Base-by-base conservation (phyloP, 2,797 vertebrate genomes). In the Leptoclinus maculatus region DNA sequence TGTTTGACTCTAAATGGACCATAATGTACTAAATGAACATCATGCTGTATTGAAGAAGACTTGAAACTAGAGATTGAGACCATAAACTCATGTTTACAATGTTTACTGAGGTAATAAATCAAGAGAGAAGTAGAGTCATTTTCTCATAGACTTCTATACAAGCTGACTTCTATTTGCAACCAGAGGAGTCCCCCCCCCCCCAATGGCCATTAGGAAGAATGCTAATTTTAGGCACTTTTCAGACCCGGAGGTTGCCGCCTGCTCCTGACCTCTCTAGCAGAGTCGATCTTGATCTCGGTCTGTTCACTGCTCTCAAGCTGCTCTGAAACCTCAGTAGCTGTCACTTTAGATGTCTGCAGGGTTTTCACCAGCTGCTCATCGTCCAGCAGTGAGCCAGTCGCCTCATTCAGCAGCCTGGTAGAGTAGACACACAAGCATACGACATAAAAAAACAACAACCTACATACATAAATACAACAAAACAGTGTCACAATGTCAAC, bases 311-410 rank as follows among this genome's bases (percentile, higher is more conserved):
- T 96, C 90, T 96, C 95, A 88, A 98, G 94, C 78, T 97, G 96
- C 86, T 32, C 54, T 0, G 96, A 94, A 67, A 97, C 96, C 85
- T 97, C 94, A 0, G 76, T 94, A 86, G 97, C 92, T 0, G 96
- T 97, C 58, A 95, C 29, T 90, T 97, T 97, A 59, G 97, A 97
- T 3, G 95, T 95, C 86, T 96, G 96, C 56, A 98, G 92, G 2
- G 96, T 96, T 91, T 97, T 97, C 71, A 97, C 96, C 68, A 98
- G 94, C 91, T 97, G 96, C 49, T 95, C 95, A 0, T 98, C 96
- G 0, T 98, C 97, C 65, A 98, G 89, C 58, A 98, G 92, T 2
- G 97, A 97, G 43, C 97, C 97, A 0, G 95, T 96, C 0, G 96
- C 94, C 86, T 97, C 97, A 0, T 97, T 98, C 87, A 98, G 91